These are phyloP conservation scores for Eubasilissa splendida DNA, from an alignment of 2,888 invertebrate species.

Conservation along the genomic window DNA sequence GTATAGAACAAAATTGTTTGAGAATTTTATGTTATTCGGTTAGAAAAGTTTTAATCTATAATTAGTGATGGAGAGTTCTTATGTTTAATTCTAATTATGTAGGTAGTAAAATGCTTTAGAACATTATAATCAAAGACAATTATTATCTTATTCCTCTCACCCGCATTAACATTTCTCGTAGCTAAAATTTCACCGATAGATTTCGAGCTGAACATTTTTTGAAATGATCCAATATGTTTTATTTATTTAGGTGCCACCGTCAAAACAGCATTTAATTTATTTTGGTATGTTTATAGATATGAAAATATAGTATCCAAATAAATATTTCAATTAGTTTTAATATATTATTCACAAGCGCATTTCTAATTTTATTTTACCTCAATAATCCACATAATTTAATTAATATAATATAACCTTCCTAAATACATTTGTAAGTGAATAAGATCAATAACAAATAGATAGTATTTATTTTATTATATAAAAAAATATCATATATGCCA, in stretches of 20 bases:
- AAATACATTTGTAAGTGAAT: constrained; percentile 11
- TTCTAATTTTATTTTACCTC: constrained; percentile 32
- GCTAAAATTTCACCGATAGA: not conserved
- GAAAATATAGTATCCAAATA: constrained; percentile 13
- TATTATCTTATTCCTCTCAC: constrained; percentile 1
- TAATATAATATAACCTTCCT: constrained; percentile 22
- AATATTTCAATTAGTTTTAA: constrained; percentile 28
- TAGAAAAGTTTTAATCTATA: no score
- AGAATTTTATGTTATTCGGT: not conserved
- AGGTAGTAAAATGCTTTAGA: constrained; percentile 25
- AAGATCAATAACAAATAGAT: constrained; percentile 27
- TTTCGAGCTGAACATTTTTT: not conserved
- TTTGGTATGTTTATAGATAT: constrained; percentile 18
- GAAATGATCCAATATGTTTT: not conserved
- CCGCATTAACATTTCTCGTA: constrained; percentile 8
- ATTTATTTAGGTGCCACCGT: not conserved
- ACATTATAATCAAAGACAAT: constrained; percentile 15
- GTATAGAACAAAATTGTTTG: constrained; percentile 14
- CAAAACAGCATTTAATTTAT: not conserved
- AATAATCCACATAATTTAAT: constrained; percentile 26
- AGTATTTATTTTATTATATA: constrained; percentile 27
- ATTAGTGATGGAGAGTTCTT: not conserved
- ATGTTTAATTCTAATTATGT: constrained; percentile 14
- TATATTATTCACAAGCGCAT: not conserved
- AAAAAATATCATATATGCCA: constrained; percentile 26